These are phyloP conservation scores for Drosophila conformis DNA, from an alignment of 2,888 invertebrate genomes.

Conservation along the genomic window DNA sequence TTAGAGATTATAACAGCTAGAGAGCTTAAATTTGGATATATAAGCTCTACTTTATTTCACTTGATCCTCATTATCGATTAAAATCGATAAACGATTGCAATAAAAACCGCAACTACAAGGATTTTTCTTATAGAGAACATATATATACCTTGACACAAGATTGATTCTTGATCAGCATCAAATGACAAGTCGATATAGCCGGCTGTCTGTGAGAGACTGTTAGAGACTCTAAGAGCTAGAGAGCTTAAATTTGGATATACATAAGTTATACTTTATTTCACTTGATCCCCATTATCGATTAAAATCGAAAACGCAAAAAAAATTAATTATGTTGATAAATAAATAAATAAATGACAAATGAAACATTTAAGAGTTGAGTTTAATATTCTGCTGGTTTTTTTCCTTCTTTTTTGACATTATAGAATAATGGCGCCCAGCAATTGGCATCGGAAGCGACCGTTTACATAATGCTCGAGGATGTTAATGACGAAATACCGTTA, in stretches of 20 bases:
- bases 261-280: too few relatives aligned
- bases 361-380: neutral
- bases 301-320: too few relatives aligned
- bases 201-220: too few relatives aligned
- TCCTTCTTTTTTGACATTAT: constrained; percentile 46
- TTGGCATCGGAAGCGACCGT: constrained; percentile 97
- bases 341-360: neutral
- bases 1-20: neutral
- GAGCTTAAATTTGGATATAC: too few relatives aligned
- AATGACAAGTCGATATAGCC: too few relatives aligned
- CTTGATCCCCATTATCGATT: too few relatives aligned
- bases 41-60: fast-evolving
- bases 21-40: fast-evolving
- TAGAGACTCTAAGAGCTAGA: too few relatives aligned
- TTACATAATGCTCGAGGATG: constrained; percentile 96
- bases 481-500: constrained; percentile 98
- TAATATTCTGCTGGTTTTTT: neutral
- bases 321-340: neutral
- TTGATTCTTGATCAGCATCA: too few relatives aligned
- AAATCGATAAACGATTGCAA: neutral
- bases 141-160: neutral
- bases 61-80: neutral
- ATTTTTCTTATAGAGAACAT: neutral
- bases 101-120: fast-evolving
- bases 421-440: constrained; percentile 98